Conservation (phyloP, 2,113 vertebrate species). For the Xiphophorus couchianus region DNA sequence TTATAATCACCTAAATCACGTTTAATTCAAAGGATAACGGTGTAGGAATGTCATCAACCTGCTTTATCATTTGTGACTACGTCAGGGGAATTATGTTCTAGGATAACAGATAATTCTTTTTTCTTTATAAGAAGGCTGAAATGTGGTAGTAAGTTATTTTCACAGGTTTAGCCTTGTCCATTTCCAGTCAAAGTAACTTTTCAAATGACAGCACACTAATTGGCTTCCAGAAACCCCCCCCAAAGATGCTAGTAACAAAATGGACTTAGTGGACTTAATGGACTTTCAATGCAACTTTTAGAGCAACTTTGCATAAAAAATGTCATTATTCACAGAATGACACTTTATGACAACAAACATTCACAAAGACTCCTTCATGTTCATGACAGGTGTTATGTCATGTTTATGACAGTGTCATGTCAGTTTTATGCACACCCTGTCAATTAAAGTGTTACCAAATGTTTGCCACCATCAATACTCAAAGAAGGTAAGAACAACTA, state of each 20-base stretch:
- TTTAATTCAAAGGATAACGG: background rate
- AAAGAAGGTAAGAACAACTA: too few relatives aligned
- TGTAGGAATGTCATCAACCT: constrained; percentile 1
- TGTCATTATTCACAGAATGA: too few relatives aligned
- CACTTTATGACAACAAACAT: too few relatives aligned
- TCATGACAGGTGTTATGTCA: too few relatives aligned
- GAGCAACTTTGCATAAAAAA: too few relatives aligned
- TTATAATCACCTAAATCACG: constrained; percentile 48
- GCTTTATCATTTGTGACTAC: background rate
- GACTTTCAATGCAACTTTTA: too few relatives aligned
- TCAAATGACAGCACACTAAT: background rate
- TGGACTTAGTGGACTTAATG: background rate
- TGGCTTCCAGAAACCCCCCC: background rate
- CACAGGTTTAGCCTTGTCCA: background rate
- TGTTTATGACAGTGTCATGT: too few relatives aligned
- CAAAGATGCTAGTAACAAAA: background rate
- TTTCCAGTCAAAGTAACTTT: too few relatives aligned
- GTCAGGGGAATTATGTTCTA: background rate
- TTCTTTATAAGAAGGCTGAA: background rate
- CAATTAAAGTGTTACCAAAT: background rate
- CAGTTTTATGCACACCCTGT: too few relatives aligned
- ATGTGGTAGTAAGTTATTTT: background rate
- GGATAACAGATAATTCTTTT: background rate
- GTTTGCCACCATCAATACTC: too few relatives aligned
- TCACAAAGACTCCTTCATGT: too few relatives aligned